Percentiles rank a stretch among this genome's conserved stretches.
Evolutionary conservation across 2,797 vertebrate genomes (phyloP).

Genomic region (Podargus strigoides): DNA sequence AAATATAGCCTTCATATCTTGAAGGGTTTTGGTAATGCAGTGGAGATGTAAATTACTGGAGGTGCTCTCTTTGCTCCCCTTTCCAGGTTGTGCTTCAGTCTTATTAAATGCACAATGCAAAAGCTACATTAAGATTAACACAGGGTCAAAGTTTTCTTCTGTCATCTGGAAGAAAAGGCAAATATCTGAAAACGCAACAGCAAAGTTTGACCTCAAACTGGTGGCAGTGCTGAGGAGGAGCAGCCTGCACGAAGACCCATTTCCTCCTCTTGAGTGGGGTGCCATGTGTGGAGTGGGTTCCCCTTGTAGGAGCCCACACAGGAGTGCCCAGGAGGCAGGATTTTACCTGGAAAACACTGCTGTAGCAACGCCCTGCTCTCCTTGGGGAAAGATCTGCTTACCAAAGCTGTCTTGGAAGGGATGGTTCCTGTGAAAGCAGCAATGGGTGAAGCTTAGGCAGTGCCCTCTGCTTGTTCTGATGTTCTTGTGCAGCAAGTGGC

Average conservation of each 20-base stretch:
- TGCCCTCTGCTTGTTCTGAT: not conserved
- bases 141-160: not conserved
- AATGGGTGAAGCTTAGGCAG: not conserved
- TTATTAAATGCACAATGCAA: not conserved
- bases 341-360: not conserved
- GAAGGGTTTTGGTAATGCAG: not conserved
- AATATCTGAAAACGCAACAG: not conserved
- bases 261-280: not conserved
- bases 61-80: not conserved
- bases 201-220: not conserved
- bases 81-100: not conserved
- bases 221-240: not conserved
- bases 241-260: rapidly evolving
- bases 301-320: not conserved
- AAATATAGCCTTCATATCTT: not conserved
- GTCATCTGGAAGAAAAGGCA: not conserved
- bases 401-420: not conserved
- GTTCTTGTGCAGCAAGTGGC: not conserved
- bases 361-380: not conserved
- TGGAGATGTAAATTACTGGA: not conserved
- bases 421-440: not conserved
- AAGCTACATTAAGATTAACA: not conserved
- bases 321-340: not conserved
- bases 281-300: rapidly evolving
- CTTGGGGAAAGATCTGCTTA: not conserved